Evolutionary conservation across 2,888 invertebrate genomes (phyloP).

Genomic region (Pachycephus smyrnensis): DNA sequence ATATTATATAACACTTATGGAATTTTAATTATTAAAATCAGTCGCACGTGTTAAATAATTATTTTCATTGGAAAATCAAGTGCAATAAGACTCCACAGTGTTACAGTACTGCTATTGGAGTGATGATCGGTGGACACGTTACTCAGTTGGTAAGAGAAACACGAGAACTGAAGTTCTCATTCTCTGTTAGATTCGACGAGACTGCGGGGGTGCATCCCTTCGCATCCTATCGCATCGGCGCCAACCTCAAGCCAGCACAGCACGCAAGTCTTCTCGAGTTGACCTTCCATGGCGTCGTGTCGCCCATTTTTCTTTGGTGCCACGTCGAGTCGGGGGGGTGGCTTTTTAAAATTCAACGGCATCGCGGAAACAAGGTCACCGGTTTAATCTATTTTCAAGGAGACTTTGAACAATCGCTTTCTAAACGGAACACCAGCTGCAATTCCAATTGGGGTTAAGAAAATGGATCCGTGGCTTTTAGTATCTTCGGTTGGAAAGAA

Average conservation of each 20-base stretch:
- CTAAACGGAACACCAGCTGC: not conserved
- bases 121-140: not conserved
- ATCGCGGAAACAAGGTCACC: not conserved
- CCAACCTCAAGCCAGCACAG: constrained; percentile 34
- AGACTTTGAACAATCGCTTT: not conserved
- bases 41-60: not conserved
- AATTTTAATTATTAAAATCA: not conserved
- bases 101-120: not conserved
- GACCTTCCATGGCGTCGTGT: constrained; percentile 24
- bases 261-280: constrained; percentile 33
- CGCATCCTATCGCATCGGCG: constrained; percentile 44
- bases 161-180: constrained; percentile 19
- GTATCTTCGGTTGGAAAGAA: not conserved
- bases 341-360: constrained; percentile 6
- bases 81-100: not conserved
- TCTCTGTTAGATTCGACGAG: constrained; percentile 40
- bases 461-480: not conserved
- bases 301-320: not conserved
- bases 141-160: constrained; percentile 12
- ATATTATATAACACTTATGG: not conserved
- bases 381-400: not conserved
- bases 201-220: constrained; percentile 41
- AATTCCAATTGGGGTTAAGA: not conserved
- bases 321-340: not conserved
- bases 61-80: not conserved